Evolutionary conservation across 2,888 invertebrate species (phyloP).

Genomic region (Caenorhabditis sinica): DNA sequence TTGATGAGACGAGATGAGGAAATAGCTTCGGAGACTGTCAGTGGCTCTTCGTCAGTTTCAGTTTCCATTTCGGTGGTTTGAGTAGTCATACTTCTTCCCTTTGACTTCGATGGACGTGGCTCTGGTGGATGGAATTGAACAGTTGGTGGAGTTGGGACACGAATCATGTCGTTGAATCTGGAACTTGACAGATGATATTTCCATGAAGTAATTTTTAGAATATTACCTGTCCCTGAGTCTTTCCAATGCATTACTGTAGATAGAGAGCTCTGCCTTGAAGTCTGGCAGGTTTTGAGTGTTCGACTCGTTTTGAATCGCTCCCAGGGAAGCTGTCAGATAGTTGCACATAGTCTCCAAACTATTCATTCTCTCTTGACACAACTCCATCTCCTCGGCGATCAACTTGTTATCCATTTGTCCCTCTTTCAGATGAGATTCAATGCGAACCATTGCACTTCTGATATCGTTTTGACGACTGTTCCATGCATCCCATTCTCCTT

Average conservation of each 20-base stretch:
- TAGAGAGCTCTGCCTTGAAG: constrained; percentile 72
- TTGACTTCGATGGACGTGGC: constrained; percentile 35
- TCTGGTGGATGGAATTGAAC: constrained; percentile 60
- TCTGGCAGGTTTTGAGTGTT: constrained; percentile 66
- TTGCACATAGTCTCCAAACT: constrained; percentile 78
- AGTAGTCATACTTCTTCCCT: constrained; percentile 52
- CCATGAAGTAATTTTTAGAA: constrained; percentile 26
- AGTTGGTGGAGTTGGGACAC: constrained; percentile 66
- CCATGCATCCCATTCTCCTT: constrained; percentile 62
- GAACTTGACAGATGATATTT: background rate
- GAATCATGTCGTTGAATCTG: constrained; percentile 62
- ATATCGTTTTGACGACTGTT: constrained; percentile 52
- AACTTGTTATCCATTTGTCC: constrained; percentile 66
- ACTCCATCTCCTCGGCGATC: constrained; percentile 73
- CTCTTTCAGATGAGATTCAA: constrained; percentile 70
- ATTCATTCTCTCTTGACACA: constrained; percentile 77
- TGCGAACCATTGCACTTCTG: constrained; percentile 66
- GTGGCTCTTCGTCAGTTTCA: constrained; percentile 13
- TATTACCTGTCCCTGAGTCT: constrained; percentile 62
- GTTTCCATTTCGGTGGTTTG: constrained; percentile 46
- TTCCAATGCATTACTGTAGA: constrained; percentile 73
- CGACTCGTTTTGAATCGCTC: constrained; percentile 65
- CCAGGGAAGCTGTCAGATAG: constrained; percentile 70
- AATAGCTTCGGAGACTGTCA: constrained; percentile 37
- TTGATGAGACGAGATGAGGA: constrained; percentile 67